Percentiles rank a stretch among this genome's conserved stretches.
Conservation (phyloP, 2,797 vertebrate species). For the Esox lucius region DNA sequence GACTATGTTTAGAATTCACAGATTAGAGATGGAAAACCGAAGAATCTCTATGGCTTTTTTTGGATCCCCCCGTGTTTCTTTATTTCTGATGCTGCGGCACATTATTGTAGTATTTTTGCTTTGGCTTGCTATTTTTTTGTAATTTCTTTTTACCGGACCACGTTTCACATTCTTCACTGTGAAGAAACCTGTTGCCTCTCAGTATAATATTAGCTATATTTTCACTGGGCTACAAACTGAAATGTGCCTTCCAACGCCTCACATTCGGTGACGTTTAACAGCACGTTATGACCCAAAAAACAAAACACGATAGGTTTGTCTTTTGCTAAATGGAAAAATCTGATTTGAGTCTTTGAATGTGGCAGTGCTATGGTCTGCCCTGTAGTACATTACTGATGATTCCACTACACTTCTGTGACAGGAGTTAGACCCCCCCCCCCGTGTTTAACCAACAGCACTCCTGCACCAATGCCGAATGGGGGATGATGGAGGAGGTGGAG, state of each 20-base stretch:
- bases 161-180: conserved; percentile 59
- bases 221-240: conserved; percentile 17
- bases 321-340: background rate
- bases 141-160: conserved; percentile 46
- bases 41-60: conserved; percentile 59
- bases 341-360: conserved; percentile 25
- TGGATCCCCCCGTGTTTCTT: conserved; percentile 51
- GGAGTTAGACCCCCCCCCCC: conserved; percentile 25
- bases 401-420: conserved; percentile 33
- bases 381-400: conserved; percentile 40
- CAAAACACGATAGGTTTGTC: background rate
- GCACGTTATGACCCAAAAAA: background rate
- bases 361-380: conserved; percentile 26
- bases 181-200: conserved; percentile 40
- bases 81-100: conserved; percentile 64
- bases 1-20: conserved; percentile 57
- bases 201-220: conserved; percentile 10
- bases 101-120: conserved; percentile 69
- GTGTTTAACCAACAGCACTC: conserved; percentile 37
- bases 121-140: conserved; percentile 41
- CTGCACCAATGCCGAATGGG: conserved; percentile 9
- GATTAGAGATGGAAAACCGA: conserved; percentile 51
- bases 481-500: background rate
- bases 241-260: background rate
- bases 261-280: background rate